A percentile compares a stretch with the other conserved stretches of the same genome.
These are phyloP conservation scores for Scelioninae gen. 2 DNA, from an alignment of 2,888 invertebrate genomes.

Conservation along the genomic window DNA sequence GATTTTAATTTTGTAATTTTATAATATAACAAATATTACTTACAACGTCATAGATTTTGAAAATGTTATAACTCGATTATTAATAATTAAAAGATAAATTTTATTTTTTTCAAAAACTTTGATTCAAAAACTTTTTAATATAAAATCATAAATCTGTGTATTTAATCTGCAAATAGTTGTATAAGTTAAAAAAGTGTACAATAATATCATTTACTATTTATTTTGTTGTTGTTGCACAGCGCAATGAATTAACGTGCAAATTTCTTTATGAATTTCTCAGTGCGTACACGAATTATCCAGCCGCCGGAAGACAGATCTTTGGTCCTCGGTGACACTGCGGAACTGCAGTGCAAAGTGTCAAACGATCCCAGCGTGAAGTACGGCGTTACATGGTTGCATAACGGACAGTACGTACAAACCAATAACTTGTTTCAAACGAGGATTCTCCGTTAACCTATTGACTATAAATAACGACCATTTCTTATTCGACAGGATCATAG, in stretches of 20 bases:
- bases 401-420: conserved; percentile 82
- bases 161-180: no score
- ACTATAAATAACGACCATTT: conserved; percentile 11
- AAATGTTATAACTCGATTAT: no score
- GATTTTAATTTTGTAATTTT: no score
- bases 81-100: no score
- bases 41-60: no score
- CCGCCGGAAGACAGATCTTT: conserved; percentile 95
- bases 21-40: no score
- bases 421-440: conserved; percentile 4
- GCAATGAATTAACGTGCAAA: conserved; percentile 8
- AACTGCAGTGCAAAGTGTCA: conserved; percentile 94
- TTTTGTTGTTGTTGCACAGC: no score
- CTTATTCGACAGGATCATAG: conserved; percentile 76
- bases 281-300: conserved; percentile 93
- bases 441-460: conserved; percentile 3
- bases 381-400: conserved; percentile 92
- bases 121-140: no score
- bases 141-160: no score
- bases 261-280: conserved; percentile 76
- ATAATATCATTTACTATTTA: no score
- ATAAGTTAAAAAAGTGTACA: no score
- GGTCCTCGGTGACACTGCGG: conserved; percentile 93
- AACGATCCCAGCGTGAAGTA: conserved; percentile 92
- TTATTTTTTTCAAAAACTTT: no score